These are phyloP conservation scores for Carabus problematicus DNA, from an alignment of 2,888 invertebrate species.

Conservation along the genomic window DNA sequence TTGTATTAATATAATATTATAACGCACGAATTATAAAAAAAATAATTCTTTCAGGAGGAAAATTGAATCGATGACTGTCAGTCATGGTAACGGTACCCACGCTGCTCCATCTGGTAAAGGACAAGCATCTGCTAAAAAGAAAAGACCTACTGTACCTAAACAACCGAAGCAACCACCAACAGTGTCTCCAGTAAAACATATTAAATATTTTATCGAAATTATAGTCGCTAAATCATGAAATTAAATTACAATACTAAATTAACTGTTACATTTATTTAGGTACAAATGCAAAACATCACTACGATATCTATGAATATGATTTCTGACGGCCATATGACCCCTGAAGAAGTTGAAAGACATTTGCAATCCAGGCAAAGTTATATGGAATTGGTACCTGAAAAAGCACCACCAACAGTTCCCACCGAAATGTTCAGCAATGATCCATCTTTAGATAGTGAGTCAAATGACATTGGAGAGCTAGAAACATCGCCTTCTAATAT, in stretches of 20 bases:
- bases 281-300: constrained; percentile 64
- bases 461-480: constrained; percentile 77
- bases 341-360: constrained; percentile 90
- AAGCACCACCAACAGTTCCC: constrained; percentile 88
- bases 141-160: constrained; percentile 59
- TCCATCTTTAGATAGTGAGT: constrained; percentile 86
- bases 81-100: constrained; percentile 56
- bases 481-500: constrained; percentile 85
- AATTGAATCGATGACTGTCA: constrained; percentile 54
- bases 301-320: constrained; percentile 64
- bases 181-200: constrained; percentile 51
- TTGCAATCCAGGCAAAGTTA: constrained; percentile 83
- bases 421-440: constrained; percentile 96
- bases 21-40: neutral
- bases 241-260: no score
- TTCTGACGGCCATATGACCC: constrained; percentile 86
- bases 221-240: no score
- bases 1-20: constrained; percentile 34
- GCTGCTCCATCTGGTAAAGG: constrained; percentile 57
- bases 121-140: constrained; percentile 61
- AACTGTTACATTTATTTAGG: constrained; percentile 46
- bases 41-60: constrained; percentile 63
- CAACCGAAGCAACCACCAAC: constrained; percentile 57
- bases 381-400: constrained; percentile 81
- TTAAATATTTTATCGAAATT: no score